These are phyloP conservation scores for Calliopum simillimum DNA, from an alignment of 2,888 invertebrate species.

Conservation along the genomic window DNA sequence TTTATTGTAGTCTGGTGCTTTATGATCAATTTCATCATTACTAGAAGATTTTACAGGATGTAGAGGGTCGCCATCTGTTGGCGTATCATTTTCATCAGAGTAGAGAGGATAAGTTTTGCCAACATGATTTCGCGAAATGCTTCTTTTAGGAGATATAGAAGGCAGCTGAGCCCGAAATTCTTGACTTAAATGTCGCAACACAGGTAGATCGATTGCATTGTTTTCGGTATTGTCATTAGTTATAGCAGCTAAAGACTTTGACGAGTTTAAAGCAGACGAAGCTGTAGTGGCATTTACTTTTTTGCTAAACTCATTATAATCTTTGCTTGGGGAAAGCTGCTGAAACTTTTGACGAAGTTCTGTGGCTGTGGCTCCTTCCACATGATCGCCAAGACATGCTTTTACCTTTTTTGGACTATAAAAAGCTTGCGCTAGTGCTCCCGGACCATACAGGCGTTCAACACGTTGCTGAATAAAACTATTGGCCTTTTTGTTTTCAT, in stretches of 20 bases:
- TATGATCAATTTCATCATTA: slow-evolving; percentile 23
- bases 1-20: background rate
- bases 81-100: background rate
- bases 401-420: slow-evolving; percentile 72
- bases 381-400: slow-evolving; percentile 40
- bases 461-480: slow-evolving; percentile 91
- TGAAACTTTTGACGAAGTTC: slow-evolving; percentile 67
- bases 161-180: slow-evolving; percentile 89
- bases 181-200: slow-evolving; percentile 83
- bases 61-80: background rate
- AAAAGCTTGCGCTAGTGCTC: slow-evolving; percentile 87
- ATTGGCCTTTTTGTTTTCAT: slow-evolving; percentile 65
- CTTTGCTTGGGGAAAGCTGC: slow-evolving; percentile 61
- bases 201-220: slow-evolving; percentile 72
- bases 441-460: slow-evolving; percentile 88
- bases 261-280: slow-evolving; percentile 34
- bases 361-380: slow-evolving; percentile 50
- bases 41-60: background rate
- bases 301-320: slow-evolving; percentile 59
- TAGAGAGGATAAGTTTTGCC: slow-evolving; percentile 11
- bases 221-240: slow-evolving; percentile 41
- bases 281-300: slow-evolving; percentile 50
- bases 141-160: slow-evolving; percentile 70
- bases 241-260: slow-evolving; percentile 26
- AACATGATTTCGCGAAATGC: slow-evolving; percentile 39